Base-by-base conservation (phyloP, 2,113 vertebrate genomes). In the Caretta caretta region DNA sequence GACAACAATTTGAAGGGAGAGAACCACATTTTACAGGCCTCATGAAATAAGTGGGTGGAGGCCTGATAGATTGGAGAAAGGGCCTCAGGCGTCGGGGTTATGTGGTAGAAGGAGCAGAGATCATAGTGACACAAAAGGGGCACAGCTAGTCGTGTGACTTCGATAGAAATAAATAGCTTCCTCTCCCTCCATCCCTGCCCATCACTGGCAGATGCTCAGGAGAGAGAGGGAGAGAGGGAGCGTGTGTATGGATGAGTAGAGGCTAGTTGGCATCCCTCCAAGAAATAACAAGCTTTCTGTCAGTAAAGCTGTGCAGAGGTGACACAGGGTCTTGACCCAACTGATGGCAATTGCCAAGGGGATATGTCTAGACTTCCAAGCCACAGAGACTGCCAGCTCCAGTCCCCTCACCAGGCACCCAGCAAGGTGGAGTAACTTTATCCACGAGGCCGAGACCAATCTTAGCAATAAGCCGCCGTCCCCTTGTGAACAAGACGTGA, bases 371-470 rank as follows among this genome's bases (percentile, higher is more conserved):
- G 80, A 57, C 59, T 84, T 35, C 69, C 72, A 38, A 42, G 17
- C 42, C 16, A 82, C 84, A 72, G 81, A 82, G 79, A 56, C 57
- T 12, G 72, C 86, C 84, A 76, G 81, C 91, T 72, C 50, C 3
- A 48, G 5, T 27, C 57, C 57, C 72, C 49, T 38, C 56, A 8
- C 11, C 25, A 49, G 50, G 59, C 59, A 16, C 48, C 31, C 56
- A 46, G 20, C 8, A 50, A 29, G 90, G 84, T 6, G 86, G 13
- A 0, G 20, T 4, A 5, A 6, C 76, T n/a, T 1, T 0, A 8
- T 76, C 0, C 0, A 1, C 0, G 92, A 75, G 91, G 24, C 0
- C 5, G 46, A 50, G 7, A 1, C 1, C 1, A 8, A 56, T 59
- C 1, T 1, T 48, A 14, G 59, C 56, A 50, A 38, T 0, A 56